Evolutionary conservation across 2,113 vertebrate genomes (phyloP), one percentile per base, ranked within the genome.

Genomic region (Trachemys scripta): DNA sequence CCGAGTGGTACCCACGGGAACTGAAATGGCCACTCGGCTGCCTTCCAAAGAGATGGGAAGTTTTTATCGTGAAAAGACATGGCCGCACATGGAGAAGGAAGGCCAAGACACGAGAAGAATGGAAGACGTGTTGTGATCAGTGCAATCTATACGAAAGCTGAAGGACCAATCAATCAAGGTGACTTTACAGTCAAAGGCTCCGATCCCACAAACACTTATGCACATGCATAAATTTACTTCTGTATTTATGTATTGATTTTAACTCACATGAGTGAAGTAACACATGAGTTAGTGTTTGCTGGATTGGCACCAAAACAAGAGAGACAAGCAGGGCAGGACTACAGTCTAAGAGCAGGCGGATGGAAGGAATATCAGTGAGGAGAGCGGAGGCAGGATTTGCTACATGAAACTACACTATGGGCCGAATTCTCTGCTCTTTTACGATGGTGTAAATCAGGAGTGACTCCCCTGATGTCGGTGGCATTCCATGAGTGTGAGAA

Each of bases 201-300:
- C 14, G 22, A 53, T 75, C 83, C 86, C 54, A 31, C 10, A 10
- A 25, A 45, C 0, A 0, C 5, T 72, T 45, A 57, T 2, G 1
- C 62, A 54, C 75, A 56, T 8, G 16, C 65, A 5, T 31, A 27
- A 69, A 80, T 10, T 69, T 45, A 45, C 42, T 76, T 24, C 42
- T 45, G 10, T 76, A 45, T 50, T 56, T 38, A 0, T 1, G 6
- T 65, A 7, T n/a, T 56, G 90, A 53, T 65, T 53, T 69, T 25
- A 75, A 29, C 6, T 49, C 45, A 3, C 2, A 29, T 72, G 31
- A 49, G 14, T 6, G 31, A 78, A 83, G 49, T 3, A 65, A 72
- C 38, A 3, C 38, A 20, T 1, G 14, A 3, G 11, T 29, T 76
- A 76, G 24, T 76, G 42, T 45, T 76, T 38, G 56, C 72, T 47